These are phyloP conservation scores for Paradoxurus hermaphroditus DNA, from an alignment of 2,113 vertebrate species.

Conservation along the genomic window DNA sequence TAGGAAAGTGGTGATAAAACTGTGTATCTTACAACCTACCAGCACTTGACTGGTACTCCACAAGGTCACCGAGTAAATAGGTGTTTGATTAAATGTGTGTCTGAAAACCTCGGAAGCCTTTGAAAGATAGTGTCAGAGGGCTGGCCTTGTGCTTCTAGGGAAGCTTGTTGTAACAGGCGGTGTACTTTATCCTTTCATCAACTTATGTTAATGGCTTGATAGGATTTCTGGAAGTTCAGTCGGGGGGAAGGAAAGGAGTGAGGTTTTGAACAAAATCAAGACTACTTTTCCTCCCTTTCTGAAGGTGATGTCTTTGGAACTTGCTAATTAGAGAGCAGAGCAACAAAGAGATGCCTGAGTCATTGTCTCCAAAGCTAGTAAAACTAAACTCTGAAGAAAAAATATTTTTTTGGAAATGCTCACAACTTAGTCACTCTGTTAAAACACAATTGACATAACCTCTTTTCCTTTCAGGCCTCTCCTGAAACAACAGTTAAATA, in stretches of 20 bases:
- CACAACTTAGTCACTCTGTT: slow-evolving; percentile 59
- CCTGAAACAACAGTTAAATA: slow-evolving; percentile 48
- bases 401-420: slow-evolving; percentile 51
- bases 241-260: neutral
- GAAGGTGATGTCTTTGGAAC: slow-evolving; percentile 36
- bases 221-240: neutral
- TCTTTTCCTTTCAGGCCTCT: slow-evolving; percentile 47
- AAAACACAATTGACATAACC: slow-evolving; percentile 47
- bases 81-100: slow-evolving; percentile 71
- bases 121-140: slow-evolving; percentile 57
- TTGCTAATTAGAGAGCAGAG: slow-evolving; percentile 45
- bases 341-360: slow-evolving; percentile 52
- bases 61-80: slow-evolving; percentile 55
- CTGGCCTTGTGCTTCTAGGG: neutral
- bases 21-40: slow-evolving; percentile 57
- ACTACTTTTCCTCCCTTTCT: slow-evolving; percentile 44
- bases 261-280: slow-evolving; percentile 41
- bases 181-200: slow-evolving; percentile 47
- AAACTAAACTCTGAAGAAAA: slow-evolving; percentile 57
- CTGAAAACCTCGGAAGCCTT: slow-evolving; percentile 44
- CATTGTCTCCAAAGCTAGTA: slow-evolving; percentile 43
- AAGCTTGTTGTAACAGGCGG: neutral
- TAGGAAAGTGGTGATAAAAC: slow-evolving; percentile 60
- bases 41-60: slow-evolving; percentile 66
- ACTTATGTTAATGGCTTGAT: neutral